Evolutionary conservation across 2,888 invertebrate genomes (phyloP).

Genomic region (Conus canariensis): DNA sequence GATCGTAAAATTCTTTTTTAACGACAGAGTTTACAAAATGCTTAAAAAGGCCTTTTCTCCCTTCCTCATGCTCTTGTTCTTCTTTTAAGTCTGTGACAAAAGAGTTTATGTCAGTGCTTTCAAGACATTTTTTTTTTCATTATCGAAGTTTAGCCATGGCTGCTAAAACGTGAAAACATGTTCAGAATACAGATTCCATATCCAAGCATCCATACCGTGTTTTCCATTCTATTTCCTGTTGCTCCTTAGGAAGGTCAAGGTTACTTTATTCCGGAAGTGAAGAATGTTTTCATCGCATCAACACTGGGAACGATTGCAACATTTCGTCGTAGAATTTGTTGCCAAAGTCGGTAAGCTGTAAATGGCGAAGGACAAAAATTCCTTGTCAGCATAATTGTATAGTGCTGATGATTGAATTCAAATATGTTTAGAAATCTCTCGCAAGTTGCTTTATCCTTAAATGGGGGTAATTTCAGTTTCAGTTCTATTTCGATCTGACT

Average conservation of each 20-base stretch:
- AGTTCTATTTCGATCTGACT: not conserved
- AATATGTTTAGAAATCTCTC: not conserved
- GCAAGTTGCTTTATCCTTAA: not conserved
- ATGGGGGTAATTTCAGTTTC: not conserved
- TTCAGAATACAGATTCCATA: not conserved
- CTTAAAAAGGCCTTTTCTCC: no score
- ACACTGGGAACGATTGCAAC: not conserved
- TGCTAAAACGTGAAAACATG: not conserved
- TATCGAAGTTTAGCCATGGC: no score
- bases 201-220: not conserved
- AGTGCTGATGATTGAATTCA: not conserved
- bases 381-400: not conserved
- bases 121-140: not conserved
- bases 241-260: not conserved
- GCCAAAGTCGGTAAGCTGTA: not conserved
- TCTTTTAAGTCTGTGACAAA: not conserved
- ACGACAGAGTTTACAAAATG: no score
- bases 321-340: not conserved
- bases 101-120: not conserved
- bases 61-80: no score
- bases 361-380: not conserved
- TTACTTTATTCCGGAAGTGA: not conserved
- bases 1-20: no score
- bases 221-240: not conserved
- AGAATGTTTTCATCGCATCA: conserved; percentile 7